Evolutionary conservation across 2,113 vertebrate species (phyloP).

Genomic region (Rhabdomys dilectus): DNA sequence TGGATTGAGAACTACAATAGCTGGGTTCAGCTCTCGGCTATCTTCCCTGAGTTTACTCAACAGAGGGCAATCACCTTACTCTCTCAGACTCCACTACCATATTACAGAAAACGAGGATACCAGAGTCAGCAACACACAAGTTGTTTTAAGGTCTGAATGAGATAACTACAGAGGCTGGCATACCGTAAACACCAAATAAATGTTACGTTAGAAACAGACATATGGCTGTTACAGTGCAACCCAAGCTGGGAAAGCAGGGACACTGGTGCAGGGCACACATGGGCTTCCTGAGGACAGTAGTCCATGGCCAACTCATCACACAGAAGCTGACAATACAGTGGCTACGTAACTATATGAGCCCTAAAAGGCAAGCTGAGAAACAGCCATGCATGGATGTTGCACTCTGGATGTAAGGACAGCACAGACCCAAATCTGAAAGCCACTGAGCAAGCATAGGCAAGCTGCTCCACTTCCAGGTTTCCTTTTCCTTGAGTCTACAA

Average conservation of each 20-base stretch:
- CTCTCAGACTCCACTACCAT: background rate
- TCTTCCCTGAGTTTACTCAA: background rate
- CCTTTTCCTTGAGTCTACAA: background rate
- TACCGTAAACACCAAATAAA: conserved; percentile 2
- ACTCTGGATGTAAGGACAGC: background rate
- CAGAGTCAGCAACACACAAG: background rate
- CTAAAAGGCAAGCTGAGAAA: background rate
- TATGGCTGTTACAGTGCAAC: background rate
- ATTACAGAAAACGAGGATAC: background rate
- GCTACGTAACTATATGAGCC: background rate
- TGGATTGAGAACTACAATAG: background rate
- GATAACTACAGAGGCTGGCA: background rate
- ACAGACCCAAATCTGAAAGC: background rate
- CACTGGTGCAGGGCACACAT: background rate
- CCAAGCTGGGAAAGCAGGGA: background rate
- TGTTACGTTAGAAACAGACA: background rate
- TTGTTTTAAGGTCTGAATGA: background rate
- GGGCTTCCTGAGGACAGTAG: background rate
- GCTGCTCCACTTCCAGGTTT: background rate
- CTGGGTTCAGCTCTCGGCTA: background rate
- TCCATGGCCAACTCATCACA: background rate
- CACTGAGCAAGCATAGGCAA: background rate
- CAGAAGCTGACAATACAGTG: background rate
- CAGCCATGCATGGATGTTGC: background rate
- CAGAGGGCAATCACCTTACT: background rate